Evolutionary conservation across 2,113 vertebrate genomes (phyloP).

Genomic region (Ailurus styani): DNA sequence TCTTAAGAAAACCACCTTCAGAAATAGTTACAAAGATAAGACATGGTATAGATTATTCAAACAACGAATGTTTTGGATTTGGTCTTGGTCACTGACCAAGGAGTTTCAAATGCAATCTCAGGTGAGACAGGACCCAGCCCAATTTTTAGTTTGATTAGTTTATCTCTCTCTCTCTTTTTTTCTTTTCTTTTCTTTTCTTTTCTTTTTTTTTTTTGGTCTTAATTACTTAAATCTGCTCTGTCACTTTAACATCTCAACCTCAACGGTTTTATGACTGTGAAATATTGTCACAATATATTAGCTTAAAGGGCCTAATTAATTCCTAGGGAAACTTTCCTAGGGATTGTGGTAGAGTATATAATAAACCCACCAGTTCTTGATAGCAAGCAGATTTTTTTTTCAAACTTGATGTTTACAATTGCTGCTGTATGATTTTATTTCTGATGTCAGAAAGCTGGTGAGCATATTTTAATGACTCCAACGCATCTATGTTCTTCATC

Average conservation of each 20-base stretch:
- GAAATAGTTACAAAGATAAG: neutral
- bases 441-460: neutral
- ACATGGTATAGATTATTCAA: neutral
- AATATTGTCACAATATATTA: conserved; percentile 52
- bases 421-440: neutral
- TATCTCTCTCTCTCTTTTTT: neutral
- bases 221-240: conserved; percentile 50
- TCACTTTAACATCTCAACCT: conserved; percentile 54
- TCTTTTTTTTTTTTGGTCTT: neutral
- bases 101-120: conserved; percentile 22
- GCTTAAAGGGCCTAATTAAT: conserved; percentile 61
- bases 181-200: neutral
- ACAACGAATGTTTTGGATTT: neutral
- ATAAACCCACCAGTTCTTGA: conserved; percentile 19
- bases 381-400: neutral
- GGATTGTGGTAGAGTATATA: neutral
- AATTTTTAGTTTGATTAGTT: neutral
- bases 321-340: neutral
- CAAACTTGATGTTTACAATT: neutral
- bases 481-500: neutral
- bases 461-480: neutral
- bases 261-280: conserved; percentile 45
- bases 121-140: neutral
- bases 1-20: neutral
- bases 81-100: neutral